Evolutionary conservation across 2,888 invertebrate genomes (phyloP), one percentile per base, ranked within the genome.

Genomic region (Priocnemis perturbator): DNA sequence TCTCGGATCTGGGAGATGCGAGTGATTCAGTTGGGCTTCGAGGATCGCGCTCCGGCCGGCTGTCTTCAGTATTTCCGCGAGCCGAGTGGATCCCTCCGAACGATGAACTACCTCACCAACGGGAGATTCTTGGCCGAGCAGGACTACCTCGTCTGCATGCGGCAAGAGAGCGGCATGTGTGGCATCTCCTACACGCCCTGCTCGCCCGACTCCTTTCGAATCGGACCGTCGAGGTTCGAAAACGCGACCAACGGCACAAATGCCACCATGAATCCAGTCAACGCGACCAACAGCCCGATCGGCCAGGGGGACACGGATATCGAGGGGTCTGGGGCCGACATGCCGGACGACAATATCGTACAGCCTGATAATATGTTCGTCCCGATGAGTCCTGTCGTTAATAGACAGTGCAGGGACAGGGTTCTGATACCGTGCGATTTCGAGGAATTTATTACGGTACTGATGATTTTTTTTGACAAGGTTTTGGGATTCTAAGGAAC

Each of bases 381-480:
- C 0, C 78, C 85, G 0, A 88, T 90, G 0, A 81, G 88, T 58
- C 69, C 67, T 2, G 90, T 89, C 0, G 88, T 83, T 30, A 90
- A 90, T 0, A 79, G 91, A 48, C 87, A 91, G 0, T 96, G 96
- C 84, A 90, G 89, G 15, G 95, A 96, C 85, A 91, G 94, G 59
- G 92, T 96, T 58, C 93, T 95, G 0, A 93, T 96, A 89, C 95
- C 96, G 0, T 96, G 96, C 81, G 95, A 96, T 84, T 93, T 94
- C 64, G 96, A 96, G 83, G 96, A 96, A 85, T 94, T 96, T 83
- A 92, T 96, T 69, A 93, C 93, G 90, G 95, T 90, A 82, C 21
- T 70, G 30, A 64, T 61, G 53, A 14, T 19, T 11, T 47, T 17
- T 47, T 21, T 47, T 50, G 11, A 14, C 9, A 26, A 9, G 37